These are phyloP conservation scores for Sigmodon hispidus DNA, from an alignment of 2,113 vertebrate species.

Conservation along the genomic window DNA sequence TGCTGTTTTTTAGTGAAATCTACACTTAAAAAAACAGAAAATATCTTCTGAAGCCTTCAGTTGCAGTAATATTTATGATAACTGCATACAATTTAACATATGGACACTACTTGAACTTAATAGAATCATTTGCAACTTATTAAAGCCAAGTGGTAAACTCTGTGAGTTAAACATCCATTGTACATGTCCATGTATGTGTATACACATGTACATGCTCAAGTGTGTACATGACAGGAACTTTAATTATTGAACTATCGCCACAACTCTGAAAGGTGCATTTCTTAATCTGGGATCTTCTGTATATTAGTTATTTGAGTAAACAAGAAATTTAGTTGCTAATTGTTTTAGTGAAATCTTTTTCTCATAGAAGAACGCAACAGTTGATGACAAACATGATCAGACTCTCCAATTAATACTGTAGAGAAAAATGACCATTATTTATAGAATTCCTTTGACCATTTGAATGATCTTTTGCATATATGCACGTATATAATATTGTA, in stretches of 20 bases:
- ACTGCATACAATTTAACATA: not conserved
- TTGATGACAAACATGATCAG: not conserved
- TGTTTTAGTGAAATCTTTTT: not conserved
- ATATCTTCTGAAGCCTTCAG: not conserved
- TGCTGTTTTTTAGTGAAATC: not conserved
- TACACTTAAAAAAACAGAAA: not conserved
- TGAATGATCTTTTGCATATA: not conserved
- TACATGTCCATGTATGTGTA: not conserved
- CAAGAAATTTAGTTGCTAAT: not conserved
- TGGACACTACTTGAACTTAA: not conserved
- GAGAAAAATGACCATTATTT: not conserved
- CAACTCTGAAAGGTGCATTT: not conserved
- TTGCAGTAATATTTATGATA: not conserved
- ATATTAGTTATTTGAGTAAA: not conserved
- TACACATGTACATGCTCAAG: not conserved
- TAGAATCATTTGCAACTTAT: not conserved
- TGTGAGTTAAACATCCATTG: not conserved
- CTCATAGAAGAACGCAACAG: not conserved
- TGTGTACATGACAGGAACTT: not conserved
- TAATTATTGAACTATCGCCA: not conserved
- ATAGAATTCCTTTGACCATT: conserved; percentile 16
- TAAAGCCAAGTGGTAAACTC: not conserved
- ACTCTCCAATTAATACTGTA: not conserved
- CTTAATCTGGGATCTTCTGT: not conserved
- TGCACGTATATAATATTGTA: not conserved